phyloP scores from a whole-genome alignment of 2,113 vertebrate genomes.

The Sylvietta virens region DNA sequence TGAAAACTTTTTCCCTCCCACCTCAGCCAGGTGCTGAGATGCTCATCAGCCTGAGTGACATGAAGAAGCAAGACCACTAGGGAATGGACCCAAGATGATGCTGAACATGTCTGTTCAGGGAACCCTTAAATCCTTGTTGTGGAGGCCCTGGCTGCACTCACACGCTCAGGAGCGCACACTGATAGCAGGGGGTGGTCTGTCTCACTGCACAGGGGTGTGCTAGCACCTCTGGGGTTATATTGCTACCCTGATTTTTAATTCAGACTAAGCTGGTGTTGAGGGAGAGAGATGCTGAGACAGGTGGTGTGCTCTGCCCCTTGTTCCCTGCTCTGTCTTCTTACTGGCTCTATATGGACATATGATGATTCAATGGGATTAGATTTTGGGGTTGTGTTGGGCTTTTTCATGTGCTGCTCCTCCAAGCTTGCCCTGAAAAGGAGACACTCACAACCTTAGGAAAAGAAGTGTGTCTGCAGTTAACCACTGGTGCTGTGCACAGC shows the following conservation, averaged over 20 bases:
- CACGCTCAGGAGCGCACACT: background rate
- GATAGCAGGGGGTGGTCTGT: background rate
- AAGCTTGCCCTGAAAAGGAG: background rate
- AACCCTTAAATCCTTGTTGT: background rate
- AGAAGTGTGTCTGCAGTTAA: background rate
- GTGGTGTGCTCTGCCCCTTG: background rate
- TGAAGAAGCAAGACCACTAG: background rate
- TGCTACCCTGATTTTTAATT: background rate
- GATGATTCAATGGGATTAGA: background rate
- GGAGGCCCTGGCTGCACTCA: background rate
- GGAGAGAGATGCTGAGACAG: background rate
- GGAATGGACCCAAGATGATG: background rate
- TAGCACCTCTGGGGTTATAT: background rate
- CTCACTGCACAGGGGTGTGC: accelerated
- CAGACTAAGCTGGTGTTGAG: background rate
- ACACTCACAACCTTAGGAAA: background rate
- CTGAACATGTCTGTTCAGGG: background rate
- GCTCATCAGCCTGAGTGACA: accelerated
- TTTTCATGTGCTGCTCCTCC: background rate
- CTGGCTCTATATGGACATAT: background rate
- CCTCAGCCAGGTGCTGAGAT: background rate
- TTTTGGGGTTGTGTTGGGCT: background rate
- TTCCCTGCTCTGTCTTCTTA: background rate
- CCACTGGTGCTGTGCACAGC: background rate
- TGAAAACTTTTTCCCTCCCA: background rate